Evolutionary conservation across 2,113 vertebrate genomes (phyloP), one percentile per base, ranked within the genome.

Genomic region (Anguilla japonica): DNA sequence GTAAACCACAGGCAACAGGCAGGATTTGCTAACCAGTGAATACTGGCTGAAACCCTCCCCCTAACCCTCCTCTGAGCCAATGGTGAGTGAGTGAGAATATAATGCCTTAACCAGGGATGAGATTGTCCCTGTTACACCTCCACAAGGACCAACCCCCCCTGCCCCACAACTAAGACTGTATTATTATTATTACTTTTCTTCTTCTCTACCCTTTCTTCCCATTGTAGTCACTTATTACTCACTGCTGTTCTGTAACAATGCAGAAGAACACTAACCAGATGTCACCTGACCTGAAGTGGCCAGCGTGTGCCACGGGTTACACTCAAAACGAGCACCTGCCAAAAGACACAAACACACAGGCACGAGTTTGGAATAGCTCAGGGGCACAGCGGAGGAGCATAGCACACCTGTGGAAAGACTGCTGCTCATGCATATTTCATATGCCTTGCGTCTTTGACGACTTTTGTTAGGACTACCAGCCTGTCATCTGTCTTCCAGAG

Each of bases 251-350:
- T 39, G 41, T 83, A 93, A 92, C 92, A 93, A 93, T 91, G 89
- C 83, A 78, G 87, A 84, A 14, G 90, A 92, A 89, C 91, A 92
- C 89, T 92, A 90, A 92, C 90, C 92, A 94, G 91, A 93, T 92
- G 91, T 93, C 92, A 92, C 91, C 91, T 89, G 87, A 88, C 89
- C 87, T 46, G 46, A n/a, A 84, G 83, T 89, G 89, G 85, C 90
- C 80, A 60, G 26, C 9, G 78, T 81, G 79, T 83, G 86, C 81
- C 41, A 82, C 13, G 41, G 43, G 46, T 34, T 46, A 81, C 15
- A 46, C 40, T 81, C 29, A 22, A 41, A 81, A 46, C 3, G 40
- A 81, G 16, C 79, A 81, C 79, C 79, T 81, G 79, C n/a, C 46
- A 82, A 82, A 50, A 29, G 43, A 75, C 5, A 34, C 71, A 34